Conservation (phyloP, 2,113 vertebrate species). For the Hylia prasina region DNA sequence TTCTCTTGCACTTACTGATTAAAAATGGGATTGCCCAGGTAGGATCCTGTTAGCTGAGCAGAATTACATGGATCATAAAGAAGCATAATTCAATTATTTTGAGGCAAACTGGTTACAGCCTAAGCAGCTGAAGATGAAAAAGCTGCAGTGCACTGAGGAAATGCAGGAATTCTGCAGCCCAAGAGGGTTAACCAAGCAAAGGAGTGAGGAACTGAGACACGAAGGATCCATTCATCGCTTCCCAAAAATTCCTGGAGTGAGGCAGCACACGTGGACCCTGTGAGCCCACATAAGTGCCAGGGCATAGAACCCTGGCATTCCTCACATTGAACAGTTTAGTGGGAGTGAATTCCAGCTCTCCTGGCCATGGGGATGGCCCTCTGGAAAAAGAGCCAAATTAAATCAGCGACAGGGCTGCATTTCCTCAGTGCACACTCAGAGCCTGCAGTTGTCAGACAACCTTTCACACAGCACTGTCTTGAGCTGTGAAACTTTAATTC, state of each 20-base stretch:
- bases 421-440: background rate
- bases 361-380: background rate
- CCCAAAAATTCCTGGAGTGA: background rate
- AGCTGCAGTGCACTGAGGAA: background rate
- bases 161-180: background rate
- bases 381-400: background rate
- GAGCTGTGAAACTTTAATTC: background rate
- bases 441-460: background rate
- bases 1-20: background rate
- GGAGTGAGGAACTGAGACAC: background rate
- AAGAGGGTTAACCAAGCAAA: background rate
- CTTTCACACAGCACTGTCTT: background rate
- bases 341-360: background rate
- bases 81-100: background rate
- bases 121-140: background rate
- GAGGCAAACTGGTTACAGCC: background rate
- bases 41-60: background rate
- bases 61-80: background rate
- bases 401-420: background rate
- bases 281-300: background rate
- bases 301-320: background rate
- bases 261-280: fast-evolving
- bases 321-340: background rate
- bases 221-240: fast-evolving
- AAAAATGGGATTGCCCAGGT: background rate